Conservation (phyloP, 1,140 invertebrate species). For the Bombus pascuorum region DNA sequence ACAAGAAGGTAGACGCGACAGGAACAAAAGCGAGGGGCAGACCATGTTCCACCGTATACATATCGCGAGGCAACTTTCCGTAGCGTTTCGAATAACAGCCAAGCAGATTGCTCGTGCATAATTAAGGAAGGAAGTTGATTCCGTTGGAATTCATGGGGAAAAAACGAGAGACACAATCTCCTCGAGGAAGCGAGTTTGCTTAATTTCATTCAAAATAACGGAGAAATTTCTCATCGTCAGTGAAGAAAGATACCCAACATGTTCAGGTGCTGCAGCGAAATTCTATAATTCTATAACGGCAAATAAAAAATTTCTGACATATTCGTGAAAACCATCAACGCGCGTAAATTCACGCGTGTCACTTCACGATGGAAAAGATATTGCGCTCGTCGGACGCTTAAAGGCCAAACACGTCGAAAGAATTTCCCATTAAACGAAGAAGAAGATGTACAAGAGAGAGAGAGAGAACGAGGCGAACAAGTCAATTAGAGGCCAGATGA, state of each 20-base stretch:
- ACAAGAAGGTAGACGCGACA: not conserved
- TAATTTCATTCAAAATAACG: not conserved
- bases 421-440: slow-evolving; percentile 13
- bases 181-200: not conserved
- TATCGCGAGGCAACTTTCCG: slow-evolving; percentile 35
- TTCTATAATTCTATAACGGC: not conserved
- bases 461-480: not conserved
- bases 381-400: no score
- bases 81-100: slow-evolving; percentile 17
- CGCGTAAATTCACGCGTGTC: not conserved
- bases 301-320: not conserved
- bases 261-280: not conserved
- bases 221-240: not conserved
- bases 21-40: not conserved
- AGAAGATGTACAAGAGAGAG: not conserved
- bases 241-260: no score
- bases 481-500: slow-evolving; percentile 30
- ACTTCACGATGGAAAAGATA: not conserved
- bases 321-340: not conserved
- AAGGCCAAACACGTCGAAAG: not conserved
- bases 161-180: not conserved
- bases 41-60: slow-evolving; percentile 22
- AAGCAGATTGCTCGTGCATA: slow-evolving; percentile 42
- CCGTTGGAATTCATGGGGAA: not conserved
- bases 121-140: slow-evolving; percentile 30